Base-by-base conservation (phyloP, 2,888 invertebrate genomes). In the Eledona agricola region DNA sequence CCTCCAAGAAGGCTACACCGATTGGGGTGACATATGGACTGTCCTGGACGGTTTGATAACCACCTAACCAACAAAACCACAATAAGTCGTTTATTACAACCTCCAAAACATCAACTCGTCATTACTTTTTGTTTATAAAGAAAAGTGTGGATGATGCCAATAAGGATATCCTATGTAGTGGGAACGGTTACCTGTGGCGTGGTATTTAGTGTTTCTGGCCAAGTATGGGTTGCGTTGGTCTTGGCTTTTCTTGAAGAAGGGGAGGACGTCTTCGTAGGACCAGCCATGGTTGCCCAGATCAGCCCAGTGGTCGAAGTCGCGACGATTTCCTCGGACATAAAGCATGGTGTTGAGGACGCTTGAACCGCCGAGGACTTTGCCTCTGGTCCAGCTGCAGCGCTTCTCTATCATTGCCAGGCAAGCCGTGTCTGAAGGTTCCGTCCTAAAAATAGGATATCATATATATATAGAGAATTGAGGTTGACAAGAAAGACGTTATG, bases 261-360 rank as follows among this genome's bases (percentile, higher is more conserved):
- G 87, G 19, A 94, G 73, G 0, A 92, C 82, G 57, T 90, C 88
- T 42, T 91, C 85, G 72, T 83, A 93, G 1, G 88, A 84, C 96
- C 96, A 96, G 1, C 95, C 95, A 0, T 85, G 81, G 72, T 93
- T 93, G 0, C 95, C 95, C 16, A 88, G 79, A 0, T 83, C 80
- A 20, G 88, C 90, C 96, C 96, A 96, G 40, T 88, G 83, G 73
- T 95, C 90, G 71, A 84, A 96, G 74, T 96, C 95, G 1, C 89
- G 79, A 46, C 83, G 82, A 73, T 94, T 94, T 0, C 96, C 96
- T 55, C 96, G 80, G 26, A 95, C 85, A 72, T 96, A 96, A 0
- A 94, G 81, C 94, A 95, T 94, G 1, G 91, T 91, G 70, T 94
- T 95, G 0, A 94, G 79, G 0, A 93, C 91, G 22, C 90, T 90